phyloP scores from a whole-genome alignment of 2,888 invertebrate species.

The Campaea margaritaria region DNA sequence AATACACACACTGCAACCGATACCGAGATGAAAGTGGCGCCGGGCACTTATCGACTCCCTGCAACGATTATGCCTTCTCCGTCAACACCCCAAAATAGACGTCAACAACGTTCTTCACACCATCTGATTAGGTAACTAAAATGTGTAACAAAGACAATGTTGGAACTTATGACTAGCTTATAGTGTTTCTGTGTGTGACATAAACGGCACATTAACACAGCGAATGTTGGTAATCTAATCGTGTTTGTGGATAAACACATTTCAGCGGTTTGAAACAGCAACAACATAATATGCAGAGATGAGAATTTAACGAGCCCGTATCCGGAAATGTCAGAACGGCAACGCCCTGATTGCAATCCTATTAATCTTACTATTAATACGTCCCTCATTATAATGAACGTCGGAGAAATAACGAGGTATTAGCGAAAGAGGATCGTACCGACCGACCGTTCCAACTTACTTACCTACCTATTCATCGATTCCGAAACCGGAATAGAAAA shows the following conservation, averaged over 20 bases:
- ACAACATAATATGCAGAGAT: slow-evolving; percentile 41
- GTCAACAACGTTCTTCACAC: slow-evolving; percentile 55
- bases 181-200: slow-evolving; percentile 1
- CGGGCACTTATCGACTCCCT: slow-evolving; percentile 78
- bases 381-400: slow-evolving; percentile 18
- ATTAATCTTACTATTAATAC: slow-evolving; percentile 43
- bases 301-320: slow-evolving; percentile 52
- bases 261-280: slow-evolving; percentile 37
- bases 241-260: slow-evolving; percentile 40
- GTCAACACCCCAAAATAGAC: slow-evolving; percentile 81
- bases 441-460: background rate
- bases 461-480: slow-evolving; percentile 4
- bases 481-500: slow-evolving; percentile 36
- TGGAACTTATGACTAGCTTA: slow-evolving; percentile 1
- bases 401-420: slow-evolving; percentile 19
- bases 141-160: slow-evolving; percentile 6
- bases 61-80: slow-evolving; percentile 72
- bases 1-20: slow-evolving; percentile 64
- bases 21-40: slow-evolving; percentile 78
- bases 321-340: slow-evolving; percentile 42
- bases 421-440: slow-evolving; percentile 6
- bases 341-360: slow-evolving; percentile 44
- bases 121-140: slow-evolving; percentile 21
- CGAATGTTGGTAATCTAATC: slow-evolving; percentile 30
- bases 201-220: slow-evolving; percentile 13